Evolutionary conservation across 1,140 invertebrate species (phyloP), one percentile per base, ranked within the genome.

Genomic region (Tetraneura akinire): DNA sequence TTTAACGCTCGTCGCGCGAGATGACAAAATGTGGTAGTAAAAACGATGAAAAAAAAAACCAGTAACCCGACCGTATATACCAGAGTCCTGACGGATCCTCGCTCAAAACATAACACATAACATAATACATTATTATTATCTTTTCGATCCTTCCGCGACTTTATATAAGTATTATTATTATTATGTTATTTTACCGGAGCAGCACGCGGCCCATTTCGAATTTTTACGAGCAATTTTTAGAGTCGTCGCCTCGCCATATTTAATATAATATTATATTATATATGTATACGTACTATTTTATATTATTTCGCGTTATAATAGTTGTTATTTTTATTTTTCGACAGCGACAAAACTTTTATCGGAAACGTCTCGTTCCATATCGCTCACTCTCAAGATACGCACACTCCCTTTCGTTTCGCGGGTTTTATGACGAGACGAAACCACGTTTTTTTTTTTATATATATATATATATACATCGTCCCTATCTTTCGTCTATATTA

Each of bases 161-260:
- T n/a, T n/a, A n/a, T n/a, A n/a, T n/a, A n/a, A n/a, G n/a, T n/a
- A n/a, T 71, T 71, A 71, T 71, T 45, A 23, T 29, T 14, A n/a
- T 21, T 26, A 45, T 49, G 68, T 71, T 68, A 71, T 71, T 71
- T 32, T 14, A 49, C 68, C 68, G 37, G 45, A 51, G 68, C n/a
- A n/a, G n/a, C n/a, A n/a, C n/a, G n/a, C n/a, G n/a, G n/a, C 21
- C 51, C 29, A 74, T 57, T 74, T 14, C 49, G 51, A 74, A 32
- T 74, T 74, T 74, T 74, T 74, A 74, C 71, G 71, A 74, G 71
- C 71, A 42, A 74, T 74, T 74, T 74, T 74, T 53, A 74, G 23
- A 51, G 70, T 73, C 70, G 53, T 73, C 53, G 23, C 8, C 8
- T 26, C 16, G 21, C 18, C 0, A 5, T 23, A 74, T 74, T 74